A percentile compares a stretch with the other conserved stretches of the same genome.
Evolutionary conservation across 2,888 invertebrate species (phyloP).

Genomic region (Melanotus villosus): DNA sequence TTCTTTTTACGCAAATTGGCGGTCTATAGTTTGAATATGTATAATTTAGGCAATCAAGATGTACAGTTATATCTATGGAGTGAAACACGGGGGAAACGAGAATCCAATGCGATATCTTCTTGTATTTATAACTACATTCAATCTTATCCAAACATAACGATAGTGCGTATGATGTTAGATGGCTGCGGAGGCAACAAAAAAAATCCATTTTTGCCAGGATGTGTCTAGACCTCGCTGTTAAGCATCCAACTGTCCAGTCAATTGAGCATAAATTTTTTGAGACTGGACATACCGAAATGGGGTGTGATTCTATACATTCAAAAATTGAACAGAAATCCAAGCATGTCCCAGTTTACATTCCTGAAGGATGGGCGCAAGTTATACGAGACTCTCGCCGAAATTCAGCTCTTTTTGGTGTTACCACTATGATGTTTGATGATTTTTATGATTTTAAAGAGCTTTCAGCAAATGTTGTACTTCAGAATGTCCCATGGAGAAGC

Average conservation of each 20-base stretch:
- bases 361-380: slow-evolving; percentile 53
- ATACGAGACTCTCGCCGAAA: slow-evolving; percentile 48
- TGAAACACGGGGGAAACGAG: slow-evolving; percentile 58
- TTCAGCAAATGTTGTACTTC: slow-evolving; percentile 7
- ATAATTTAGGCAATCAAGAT: slow-evolving; percentile 58
- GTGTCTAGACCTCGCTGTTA: slow-evolving; percentile 36
- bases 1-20: slow-evolving; percentile 58
- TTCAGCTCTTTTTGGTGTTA: slow-evolving; percentile 45
- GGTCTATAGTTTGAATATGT: slow-evolving; percentile 59
- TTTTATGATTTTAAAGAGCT: slow-evolving; percentile 47
- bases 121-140: slow-evolving; percentile 52
- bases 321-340: slow-evolving; percentile 56
- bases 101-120: slow-evolving; percentile 56
- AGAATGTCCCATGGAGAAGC: slow-evolving; percentile 30
- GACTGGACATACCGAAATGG: slow-evolving; percentile 49
- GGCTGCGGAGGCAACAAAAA: slow-evolving; percentile 52
- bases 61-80: slow-evolving; percentile 57
- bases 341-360: slow-evolving; percentile 54
- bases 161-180: slow-evolving; percentile 50
- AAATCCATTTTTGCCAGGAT: slow-evolving; percentile 48
- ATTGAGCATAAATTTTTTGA: slow-evolving; percentile 37
- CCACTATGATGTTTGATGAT: slow-evolving; percentile 43
- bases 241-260: slow-evolving; percentile 16
- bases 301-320: no score
- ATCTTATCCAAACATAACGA: slow-evolving; percentile 36